Evolutionary conservation across 1,140 invertebrate genomes (phyloP), one percentile per base, ranked within the genome.

Genomic region (Trachelipus rathkii): DNA sequence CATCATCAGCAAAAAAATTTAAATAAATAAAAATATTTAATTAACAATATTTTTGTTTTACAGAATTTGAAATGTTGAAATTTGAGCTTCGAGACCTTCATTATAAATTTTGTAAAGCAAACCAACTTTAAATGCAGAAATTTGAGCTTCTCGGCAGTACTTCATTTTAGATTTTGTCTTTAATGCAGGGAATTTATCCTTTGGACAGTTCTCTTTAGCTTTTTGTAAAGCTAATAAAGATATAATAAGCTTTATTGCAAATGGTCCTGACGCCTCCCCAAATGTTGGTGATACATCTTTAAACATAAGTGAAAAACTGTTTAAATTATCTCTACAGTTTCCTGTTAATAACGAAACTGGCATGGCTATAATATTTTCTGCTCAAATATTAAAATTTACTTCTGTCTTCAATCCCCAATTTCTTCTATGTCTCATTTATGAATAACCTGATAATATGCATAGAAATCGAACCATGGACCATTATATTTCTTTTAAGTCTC

Each of bases 381-480:
- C 90, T 79, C 87, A 88, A 78, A 79, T 90, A 44, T 85, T 87
- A 76, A 87, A 90, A 77, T 86, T 89, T 70, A 86, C 87, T 75
- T 84, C 88, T 68, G 88, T 87, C 72, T 79, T 90, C 50, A 90
- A 91, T 83, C 90, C 90, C 5, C 83, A 89, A 15, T 82, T 92
- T 5, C 86, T 87, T 68, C 84, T 87, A 44, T 91, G 90, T 89
- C 82, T 91, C 78, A 10, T 60, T 79, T 13, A 71, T 79, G 3
- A 76, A 82, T 77, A 84, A 82, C 73, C 82, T 87, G 67, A 83
- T 87, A n/a, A 79, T 88, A 43, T 85, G 81, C 82, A 85, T 85
- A 10, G 85, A 82, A 78, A 82, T 89, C 19, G 87, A 86, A 11
- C 87, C 87, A 71, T 87, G 88, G 80, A 85, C 86, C 23, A 85